Evolutionary conservation across 2,113 vertebrate species (phyloP).

Genomic region (Lycaon pictus): DNA sequence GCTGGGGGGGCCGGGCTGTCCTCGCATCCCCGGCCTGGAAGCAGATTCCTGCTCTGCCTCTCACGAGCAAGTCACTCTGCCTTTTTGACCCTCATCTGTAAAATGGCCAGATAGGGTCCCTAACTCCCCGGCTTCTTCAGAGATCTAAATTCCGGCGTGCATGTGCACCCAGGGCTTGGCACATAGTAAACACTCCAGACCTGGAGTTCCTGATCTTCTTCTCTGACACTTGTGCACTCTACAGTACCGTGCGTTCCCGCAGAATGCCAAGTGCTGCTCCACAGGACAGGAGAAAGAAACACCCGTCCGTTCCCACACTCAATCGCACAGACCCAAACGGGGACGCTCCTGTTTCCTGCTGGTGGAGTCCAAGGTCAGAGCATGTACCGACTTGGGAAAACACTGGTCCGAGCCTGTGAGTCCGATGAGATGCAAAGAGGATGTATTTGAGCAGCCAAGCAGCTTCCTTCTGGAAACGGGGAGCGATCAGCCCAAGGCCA

Average conservation of each 20-base stretch:
- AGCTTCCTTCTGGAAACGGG: background rate
- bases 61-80: background rate
- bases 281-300: background rate
- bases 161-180: background rate
- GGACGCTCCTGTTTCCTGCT: background rate
- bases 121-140: background rate
- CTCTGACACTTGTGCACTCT: background rate
- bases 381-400: background rate
- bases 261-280: background rate
- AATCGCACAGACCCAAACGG: background rate
- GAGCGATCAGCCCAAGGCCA: accelerated
- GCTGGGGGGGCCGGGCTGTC: accelerated
- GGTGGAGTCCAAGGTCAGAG: background rate
- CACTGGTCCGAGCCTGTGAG: accelerated
- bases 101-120: background rate
- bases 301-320: accelerated
- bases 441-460: accelerated
- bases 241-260: no score
- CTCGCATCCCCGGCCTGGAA: accelerated
- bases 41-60: background rate
- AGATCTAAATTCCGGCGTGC: background rate
- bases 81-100: background rate
- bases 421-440: background rate
- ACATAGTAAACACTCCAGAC: accelerated
- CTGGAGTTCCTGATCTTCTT: accelerated